Conservation (phyloP, 2,888 invertebrate species). For the Buathra laborator region DNA sequence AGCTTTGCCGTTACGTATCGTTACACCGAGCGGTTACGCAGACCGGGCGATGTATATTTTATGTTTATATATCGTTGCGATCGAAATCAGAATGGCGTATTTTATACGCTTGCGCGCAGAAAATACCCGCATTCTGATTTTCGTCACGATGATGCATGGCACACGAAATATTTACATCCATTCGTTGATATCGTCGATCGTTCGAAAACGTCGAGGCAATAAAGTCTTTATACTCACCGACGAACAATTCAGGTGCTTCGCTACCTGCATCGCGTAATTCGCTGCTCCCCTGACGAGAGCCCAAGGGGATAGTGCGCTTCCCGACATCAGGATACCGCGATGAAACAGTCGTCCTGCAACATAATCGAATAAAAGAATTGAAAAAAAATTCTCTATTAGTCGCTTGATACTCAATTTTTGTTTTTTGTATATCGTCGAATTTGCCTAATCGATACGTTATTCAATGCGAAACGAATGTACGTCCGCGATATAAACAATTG, state of each 20-base stretch:
- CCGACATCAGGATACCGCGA: constrained; percentile 95
- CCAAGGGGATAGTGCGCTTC: constrained; percentile 96
- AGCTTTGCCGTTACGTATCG: constrained; percentile 7
- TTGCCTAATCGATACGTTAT: not conserved
- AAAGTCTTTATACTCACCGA: constrained; percentile 85
- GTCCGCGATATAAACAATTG: too few relatives aligned
- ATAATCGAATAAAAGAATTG: not conserved
- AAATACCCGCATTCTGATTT: too few relatives aligned
- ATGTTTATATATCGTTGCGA: not conserved
- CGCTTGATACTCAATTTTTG: not conserved
- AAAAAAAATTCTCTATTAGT: not conserved
- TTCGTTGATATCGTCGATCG: not conserved
- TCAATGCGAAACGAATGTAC: not conserved
- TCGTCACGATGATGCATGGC: too few relatives aligned
- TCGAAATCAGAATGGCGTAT: too few relatives aligned
- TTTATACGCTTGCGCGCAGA: too few relatives aligned
- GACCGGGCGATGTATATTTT: not conserved
- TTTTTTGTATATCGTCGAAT: constrained; percentile 7
- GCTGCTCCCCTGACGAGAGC: constrained; percentile 87
- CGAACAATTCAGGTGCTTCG: constrained; percentile 94
- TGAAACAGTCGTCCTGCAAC: constrained; percentile 94
- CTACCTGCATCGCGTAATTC: constrained; percentile 93
- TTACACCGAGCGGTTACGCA: constrained; percentile 4
- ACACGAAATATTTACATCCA: not conserved
- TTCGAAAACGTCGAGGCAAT: not conserved